These are phyloP conservation scores for Prorops nasuta DNA, from an alignment of 1,140 invertebrate species.

Conservation along the genomic window DNA sequence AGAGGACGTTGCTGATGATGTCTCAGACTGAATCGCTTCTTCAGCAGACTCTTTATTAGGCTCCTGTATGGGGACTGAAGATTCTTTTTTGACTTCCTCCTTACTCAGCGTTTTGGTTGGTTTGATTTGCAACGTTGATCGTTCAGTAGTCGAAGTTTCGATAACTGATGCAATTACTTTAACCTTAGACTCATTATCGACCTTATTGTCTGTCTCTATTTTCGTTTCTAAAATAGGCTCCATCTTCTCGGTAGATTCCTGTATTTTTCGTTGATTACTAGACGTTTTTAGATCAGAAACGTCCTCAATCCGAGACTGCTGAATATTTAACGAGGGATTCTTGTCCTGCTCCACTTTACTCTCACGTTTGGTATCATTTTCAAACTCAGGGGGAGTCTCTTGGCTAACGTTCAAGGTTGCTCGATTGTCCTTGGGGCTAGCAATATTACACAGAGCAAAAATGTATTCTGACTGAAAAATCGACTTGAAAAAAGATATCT, in stretches of 20 bases:
- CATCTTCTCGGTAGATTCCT: not conserved
- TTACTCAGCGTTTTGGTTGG: constrained; percentile 42
- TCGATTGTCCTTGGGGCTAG: constrained; percentile 66
- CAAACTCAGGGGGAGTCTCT: constrained; percentile 17
- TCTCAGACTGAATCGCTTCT: constrained; percentile 46
- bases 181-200: not conserved
- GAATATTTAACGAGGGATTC: not conserved
- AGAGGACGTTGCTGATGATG: constrained; percentile 43
- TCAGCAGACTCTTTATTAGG: constrained; percentile 37
- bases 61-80: constrained; percentile 28
- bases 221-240: not conserved
- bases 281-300: not conserved
- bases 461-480: constrained; percentile 68
- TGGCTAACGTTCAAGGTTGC: constrained; percentile 64
- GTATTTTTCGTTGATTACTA: not conserved
- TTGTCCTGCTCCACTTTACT: no score
- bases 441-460: constrained; percentile 73
- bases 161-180: constrained; percentile 2
- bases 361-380: constrained; percentile 2
- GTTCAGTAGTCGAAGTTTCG: constrained; percentile 19
- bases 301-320: no score
- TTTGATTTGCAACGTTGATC: constrained; percentile 38
- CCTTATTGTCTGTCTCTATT: not conserved
- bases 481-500: constrained; percentile 56
- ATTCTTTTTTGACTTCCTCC: constrained; percentile 34